Evolutionary conservation across 2,888 invertebrate genomes (phyloP).

Genomic region (Nysson spinosus): DNA sequence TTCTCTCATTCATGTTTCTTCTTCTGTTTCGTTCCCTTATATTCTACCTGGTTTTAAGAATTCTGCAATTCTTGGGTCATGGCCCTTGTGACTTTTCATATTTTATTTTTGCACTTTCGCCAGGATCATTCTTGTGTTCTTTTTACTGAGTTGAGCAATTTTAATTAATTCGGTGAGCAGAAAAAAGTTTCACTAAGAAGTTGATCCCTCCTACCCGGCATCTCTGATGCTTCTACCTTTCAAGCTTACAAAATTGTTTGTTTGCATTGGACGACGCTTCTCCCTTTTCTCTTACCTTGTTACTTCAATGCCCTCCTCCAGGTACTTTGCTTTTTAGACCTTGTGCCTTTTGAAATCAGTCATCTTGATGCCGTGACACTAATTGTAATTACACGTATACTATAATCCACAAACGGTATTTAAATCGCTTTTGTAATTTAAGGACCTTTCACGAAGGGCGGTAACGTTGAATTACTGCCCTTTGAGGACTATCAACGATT

Average conservation of each 20-base stretch:
- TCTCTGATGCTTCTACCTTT: not conserved
- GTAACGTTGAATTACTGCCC: conserved; percentile 14
- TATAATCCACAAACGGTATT: not conserved
- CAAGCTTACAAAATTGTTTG: conserved; percentile 18
- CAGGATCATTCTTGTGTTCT: conserved; percentile 16
- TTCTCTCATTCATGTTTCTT: conserved; percentile 7
- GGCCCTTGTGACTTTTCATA: not conserved
- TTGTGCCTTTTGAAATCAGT: too few relatives aligned
- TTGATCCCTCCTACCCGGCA: conserved; percentile 22
- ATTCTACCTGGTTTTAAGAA: too few relatives aligned
- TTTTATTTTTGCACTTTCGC: not conserved
- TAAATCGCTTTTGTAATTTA: not conserved
- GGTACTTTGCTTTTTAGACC: not conserved
- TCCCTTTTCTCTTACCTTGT: conserved; percentile 3
- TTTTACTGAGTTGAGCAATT: conserved; percentile 39
- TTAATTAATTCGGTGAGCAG: conserved; percentile 52
- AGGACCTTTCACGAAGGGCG: too few relatives aligned
- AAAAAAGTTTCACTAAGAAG: conserved; percentile 21
- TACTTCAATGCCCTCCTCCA: not conserved
- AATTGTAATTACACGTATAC: conserved; percentile 16
- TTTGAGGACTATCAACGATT: too few relatives aligned
- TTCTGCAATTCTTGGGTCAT: too few relatives aligned
- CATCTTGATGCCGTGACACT: not conserved
- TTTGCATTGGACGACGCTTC: conserved; percentile 1
- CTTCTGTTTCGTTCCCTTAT: not conserved